These are phyloP conservation scores for Ptychadena robeensis DNA, from an alignment of 2,797 vertebrate species.

Conservation along the genomic window DNA sequence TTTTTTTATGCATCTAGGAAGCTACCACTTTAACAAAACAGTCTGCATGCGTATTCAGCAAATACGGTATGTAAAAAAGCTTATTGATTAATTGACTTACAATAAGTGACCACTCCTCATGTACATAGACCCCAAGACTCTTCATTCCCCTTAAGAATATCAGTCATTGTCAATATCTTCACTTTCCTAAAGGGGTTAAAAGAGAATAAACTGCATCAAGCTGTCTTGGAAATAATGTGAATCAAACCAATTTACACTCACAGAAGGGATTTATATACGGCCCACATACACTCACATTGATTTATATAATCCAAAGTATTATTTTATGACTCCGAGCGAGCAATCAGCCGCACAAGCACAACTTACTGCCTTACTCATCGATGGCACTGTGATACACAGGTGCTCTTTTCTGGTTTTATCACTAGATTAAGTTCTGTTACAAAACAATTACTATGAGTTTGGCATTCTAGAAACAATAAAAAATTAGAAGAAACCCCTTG, in stretches of 20 bases:
- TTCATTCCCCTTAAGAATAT: too few species aligned
- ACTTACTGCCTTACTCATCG: not conserved
- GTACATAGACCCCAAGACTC: too few species aligned
- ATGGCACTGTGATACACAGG: not conserved
- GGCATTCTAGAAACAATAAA: not conserved
- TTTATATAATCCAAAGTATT: slow-evolving; percentile 16
- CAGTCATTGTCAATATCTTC: not conserved
- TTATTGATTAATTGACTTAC: too few species aligned
- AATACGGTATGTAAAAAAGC: too few species aligned
- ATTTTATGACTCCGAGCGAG: not conserved
- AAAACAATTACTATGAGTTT: not conserved
- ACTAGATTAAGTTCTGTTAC: slow-evolving; percentile 10
- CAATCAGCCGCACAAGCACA: slow-evolving; percentile 5
- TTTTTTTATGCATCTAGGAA: too few species aligned
- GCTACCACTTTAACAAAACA: too few species aligned
- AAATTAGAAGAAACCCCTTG: not conserved
- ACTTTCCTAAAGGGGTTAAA: not conserved
- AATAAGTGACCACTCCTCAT: too few species aligned
- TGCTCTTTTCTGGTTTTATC: not conserved
- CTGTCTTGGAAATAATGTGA: slow-evolving; percentile 2
- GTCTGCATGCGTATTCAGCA: too few species aligned
- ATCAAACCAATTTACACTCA: slow-evolving; percentile 37
- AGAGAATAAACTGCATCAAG: slow-evolving; percentile 2
- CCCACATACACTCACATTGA: slow-evolving; percentile 13
- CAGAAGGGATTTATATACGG: slow-evolving; percentile 14